Evolutionary conservation across 2,797 vertebrate species (phyloP).

Genomic region (Acipenser transmontanus): DNA sequence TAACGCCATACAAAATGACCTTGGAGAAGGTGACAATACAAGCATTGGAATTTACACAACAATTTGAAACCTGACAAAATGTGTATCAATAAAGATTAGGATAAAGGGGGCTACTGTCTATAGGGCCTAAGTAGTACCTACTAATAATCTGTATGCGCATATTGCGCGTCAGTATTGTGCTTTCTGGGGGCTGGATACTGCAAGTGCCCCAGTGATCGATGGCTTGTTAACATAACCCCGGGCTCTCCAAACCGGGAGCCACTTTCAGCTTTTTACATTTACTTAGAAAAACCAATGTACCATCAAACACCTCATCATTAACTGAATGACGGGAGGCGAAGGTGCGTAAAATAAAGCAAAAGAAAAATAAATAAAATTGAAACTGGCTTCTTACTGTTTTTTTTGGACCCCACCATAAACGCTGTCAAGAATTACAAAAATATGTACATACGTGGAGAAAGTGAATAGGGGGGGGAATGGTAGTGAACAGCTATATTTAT

Average conservation of each 20-base stretch:
- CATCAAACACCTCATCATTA: background rate
- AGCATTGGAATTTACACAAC: too few species aligned
- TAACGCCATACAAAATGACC: too few species aligned
- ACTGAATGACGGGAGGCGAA: conserved; percentile 27
- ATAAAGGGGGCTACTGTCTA: too few species aligned
- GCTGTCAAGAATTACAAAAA: background rate
- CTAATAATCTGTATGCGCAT: too few species aligned
- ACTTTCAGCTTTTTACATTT: conserved; percentile 26
- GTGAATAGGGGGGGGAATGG: background rate
- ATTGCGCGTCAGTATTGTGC: too few species aligned
- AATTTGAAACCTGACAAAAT: too few species aligned
- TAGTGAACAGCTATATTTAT: conserved; percentile 18
- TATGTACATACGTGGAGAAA: background rate
- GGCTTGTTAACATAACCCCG: conserved; percentile 29
- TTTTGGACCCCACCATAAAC: too few species aligned
- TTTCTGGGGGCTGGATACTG: background rate
- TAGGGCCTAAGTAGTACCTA: too few species aligned
- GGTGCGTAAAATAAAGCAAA: conserved; percentile 31
- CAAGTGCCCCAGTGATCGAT: conserved; percentile 19
- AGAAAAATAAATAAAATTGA: too few species aligned
- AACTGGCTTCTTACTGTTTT: too few species aligned
- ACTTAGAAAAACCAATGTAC: conserved; percentile 2
- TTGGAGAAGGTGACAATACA: too few species aligned
- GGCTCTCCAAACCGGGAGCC: conserved; percentile 20
- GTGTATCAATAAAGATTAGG: too few species aligned